A percentile compares a stretch with the other conserved stretches of the same genome.
phyloP scores from a whole-genome alignment of 1,140 invertebrate species.

The Leptinotarsa texana region DNA sequence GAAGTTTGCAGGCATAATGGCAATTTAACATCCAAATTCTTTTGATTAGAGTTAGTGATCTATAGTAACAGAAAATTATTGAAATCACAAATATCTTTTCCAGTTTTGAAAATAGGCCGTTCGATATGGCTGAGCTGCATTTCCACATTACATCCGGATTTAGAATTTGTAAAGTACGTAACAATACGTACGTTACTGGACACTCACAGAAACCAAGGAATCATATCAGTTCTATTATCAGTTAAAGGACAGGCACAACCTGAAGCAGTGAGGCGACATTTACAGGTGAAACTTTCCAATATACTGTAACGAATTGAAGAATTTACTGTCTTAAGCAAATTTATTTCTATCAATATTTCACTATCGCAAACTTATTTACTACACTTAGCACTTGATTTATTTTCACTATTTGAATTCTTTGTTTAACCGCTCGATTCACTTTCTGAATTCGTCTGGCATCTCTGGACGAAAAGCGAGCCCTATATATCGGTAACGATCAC shows the following conservation, averaged over 20 bases:
- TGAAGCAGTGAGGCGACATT: constrained; percentile 47
- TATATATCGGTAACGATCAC: no score
- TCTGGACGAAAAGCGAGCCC: no score
- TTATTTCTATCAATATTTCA: no score
- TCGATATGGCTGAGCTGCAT: constrained; percentile 47
- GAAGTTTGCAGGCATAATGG: no score
- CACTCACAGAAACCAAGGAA: constrained; percentile 70
- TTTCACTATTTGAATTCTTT: no score
- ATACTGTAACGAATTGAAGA: not conserved
- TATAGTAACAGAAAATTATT: no score
- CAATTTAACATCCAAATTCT: not conserved
- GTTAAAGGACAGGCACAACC: constrained; percentile 60
- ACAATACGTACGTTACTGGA: constrained; percentile 69
- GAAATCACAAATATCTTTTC: constrained; percentile 18
- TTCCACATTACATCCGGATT: constrained; percentile 50
- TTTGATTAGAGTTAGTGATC: no score
- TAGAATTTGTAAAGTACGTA: constrained; percentile 67
- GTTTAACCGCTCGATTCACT: no score
- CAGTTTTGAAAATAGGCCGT: constrained; percentile 42
- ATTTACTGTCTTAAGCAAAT: no score
- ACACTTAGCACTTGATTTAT: no score
- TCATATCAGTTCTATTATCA: constrained; percentile 68
- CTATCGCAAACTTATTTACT: no score
- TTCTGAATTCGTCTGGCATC: no score
- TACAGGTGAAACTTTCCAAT: constrained; percentile 46